Conservation (phyloP, 2,113 vertebrate genomes). For the Aythya baeri region DNA sequence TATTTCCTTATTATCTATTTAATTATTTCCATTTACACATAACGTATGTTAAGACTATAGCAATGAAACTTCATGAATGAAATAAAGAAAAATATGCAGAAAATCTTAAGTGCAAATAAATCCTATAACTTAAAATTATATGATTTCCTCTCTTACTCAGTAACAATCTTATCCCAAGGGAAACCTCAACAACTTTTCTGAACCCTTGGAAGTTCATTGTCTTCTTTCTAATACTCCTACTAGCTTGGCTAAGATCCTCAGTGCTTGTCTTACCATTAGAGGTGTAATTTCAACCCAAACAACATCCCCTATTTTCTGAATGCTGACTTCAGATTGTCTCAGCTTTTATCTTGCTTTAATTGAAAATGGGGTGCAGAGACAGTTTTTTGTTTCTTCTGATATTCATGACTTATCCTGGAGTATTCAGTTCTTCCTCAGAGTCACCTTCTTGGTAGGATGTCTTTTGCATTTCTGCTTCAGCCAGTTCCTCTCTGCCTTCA, state of each 20-base stretch:
- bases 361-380: neutral
- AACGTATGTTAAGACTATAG: neutral
- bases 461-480: neutral
- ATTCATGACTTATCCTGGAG: neutral
- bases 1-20: neutral
- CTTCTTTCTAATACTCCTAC: neutral
- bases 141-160: neutral
- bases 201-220: neutral
- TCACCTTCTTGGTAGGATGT: neutral
- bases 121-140: neutral
- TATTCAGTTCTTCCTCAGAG: neutral
- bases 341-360: neutral
- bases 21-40: neutral
- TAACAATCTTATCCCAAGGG: neutral
- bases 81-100: neutral
- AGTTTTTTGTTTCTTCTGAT: neutral
- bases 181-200: neutral
- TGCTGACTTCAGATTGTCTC: neutral
- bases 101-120: neutral
- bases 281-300: neutral
- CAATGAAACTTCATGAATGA: neutral
- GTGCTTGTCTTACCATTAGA: neutral
- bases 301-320: neutral
- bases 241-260: neutral
- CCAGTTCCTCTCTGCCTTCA: neutral